These are phyloP conservation scores for Darevskia nairensis DNA, from an alignment of 2,797 vertebrate species.

Conservation along the genomic window DNA sequence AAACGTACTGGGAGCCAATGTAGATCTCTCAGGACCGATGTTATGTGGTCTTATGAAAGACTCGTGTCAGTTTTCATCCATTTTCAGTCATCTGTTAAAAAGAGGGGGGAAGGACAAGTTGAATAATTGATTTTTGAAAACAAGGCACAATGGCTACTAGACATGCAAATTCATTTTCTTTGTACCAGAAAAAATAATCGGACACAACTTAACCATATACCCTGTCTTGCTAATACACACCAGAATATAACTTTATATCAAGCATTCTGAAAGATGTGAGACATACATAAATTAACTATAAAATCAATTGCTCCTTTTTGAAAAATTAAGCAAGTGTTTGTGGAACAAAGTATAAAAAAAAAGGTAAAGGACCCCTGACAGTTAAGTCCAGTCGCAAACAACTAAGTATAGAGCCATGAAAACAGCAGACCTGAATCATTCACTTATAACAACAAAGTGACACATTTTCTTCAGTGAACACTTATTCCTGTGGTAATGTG, in stretches of 20 bases:
- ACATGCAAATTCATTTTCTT: neutral
- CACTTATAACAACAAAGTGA: neutral
- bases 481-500: neutral
- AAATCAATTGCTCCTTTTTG: neutral
- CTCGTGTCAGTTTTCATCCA: neutral
- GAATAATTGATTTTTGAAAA: neutral
- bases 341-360: too few relatives aligned
- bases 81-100: neutral
- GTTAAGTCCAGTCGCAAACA: too few relatives aligned
- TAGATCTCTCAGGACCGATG: too few relatives aligned
- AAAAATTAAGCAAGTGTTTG: neutral
- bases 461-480: neutral
- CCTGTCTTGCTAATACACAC: neutral
- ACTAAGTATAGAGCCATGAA: neutral
- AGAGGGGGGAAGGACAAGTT: too few relatives aligned
- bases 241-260: neutral
- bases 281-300: neutral
- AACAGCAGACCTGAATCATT: constrained; percentile 4
- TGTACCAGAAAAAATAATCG: neutral
- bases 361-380: too few relatives aligned
- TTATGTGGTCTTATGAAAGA: neutral
- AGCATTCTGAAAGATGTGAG: neutral
- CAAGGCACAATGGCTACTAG: neutral
- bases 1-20: too few relatives aligned
- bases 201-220: too few relatives aligned